Evolutionary conservation across 2,888 invertebrate genomes (phyloP), one percentile per base, ranked within the genome.

Genomic region (Lasioglossum villosulum): DNA sequence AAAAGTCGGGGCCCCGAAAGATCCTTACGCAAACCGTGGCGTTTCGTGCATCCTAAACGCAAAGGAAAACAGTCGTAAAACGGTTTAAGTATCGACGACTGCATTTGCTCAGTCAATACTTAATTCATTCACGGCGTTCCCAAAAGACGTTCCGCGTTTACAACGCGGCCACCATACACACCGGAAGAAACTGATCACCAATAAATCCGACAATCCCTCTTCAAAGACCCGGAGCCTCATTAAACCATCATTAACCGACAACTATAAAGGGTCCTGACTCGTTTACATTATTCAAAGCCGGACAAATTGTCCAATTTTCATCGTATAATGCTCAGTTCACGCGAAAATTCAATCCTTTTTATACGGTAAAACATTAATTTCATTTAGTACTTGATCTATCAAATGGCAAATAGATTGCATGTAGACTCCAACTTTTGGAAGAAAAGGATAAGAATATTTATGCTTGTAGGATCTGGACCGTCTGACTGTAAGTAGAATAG

Each of bases 41-140:
- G 82, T 85, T 86, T 82, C 80, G 86, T 86, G 86, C 86, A 86
- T 86, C 70, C 86, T 86, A 86, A 86, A 86, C 82, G 86, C 74
- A 82, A 73, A 79, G 77, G 82, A 39, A 82, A 86, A 82, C 86
- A 86, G 79, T 86, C 86, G 86, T 86, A 86, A 86, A 86, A 63
- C 27, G 30, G 75, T 79, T 86, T 56, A 82, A 82, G 79, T 82
- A 86, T 79, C 75, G 45, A 16, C 78, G 71, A 77, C 77, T 86
- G 86, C 82, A 86, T 82, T 86, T 86, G 56, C 79, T 77, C 79
- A 42, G 86, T 86, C 86, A 80, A 86, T 78, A 82, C 66, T 75
- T 82, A 77, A 86, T 80, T 82, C 79, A 80, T 75, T 80, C 82
- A 66, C 27, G 0, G 34, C 14, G n/a, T 74, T 76, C 8, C 45